phyloP scores from a whole-genome alignment of 2,888 invertebrate species.

The Plagodis pulveraria region DNA sequence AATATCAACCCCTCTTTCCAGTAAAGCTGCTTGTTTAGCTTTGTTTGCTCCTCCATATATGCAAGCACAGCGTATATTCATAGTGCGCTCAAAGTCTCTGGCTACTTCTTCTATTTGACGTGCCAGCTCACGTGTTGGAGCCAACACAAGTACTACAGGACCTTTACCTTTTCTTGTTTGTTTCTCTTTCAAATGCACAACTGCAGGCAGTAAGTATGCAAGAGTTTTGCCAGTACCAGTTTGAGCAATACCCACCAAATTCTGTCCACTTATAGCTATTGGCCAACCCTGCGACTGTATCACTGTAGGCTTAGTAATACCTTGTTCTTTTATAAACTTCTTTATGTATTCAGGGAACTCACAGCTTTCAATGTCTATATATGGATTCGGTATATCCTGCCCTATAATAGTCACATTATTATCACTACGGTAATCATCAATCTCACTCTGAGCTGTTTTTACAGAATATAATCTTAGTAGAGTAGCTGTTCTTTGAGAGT shows the following conservation, averaged over 20 bases:
- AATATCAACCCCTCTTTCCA: slow-evolving; percentile 91
- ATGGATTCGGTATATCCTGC: slow-evolving; percentile 89
- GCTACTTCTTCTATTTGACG: slow-evolving; percentile 93
- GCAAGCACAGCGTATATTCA: slow-evolving; percentile 91
- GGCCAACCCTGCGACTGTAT: slow-evolving; percentile 95
- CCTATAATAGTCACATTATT: slow-evolving; percentile 91
- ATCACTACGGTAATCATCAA: slow-evolving; percentile 86
- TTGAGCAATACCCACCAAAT: slow-evolving; percentile 94
- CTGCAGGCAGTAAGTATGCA: slow-evolving; percentile 91
- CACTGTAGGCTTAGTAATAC: slow-evolving; percentile 89
- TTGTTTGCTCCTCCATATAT: slow-evolving; percentile 95
- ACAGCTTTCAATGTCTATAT: slow-evolving; percentile 89
- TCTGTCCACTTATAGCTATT: slow-evolving; percentile 90
- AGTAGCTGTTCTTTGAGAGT: slow-evolving; percentile 20
- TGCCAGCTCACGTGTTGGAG: slow-evolving; percentile 91
- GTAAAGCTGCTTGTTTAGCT: slow-evolving; percentile 85
- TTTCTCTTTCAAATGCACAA: slow-evolving; percentile 93
- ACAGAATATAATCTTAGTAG: slow-evolving; percentile 57
- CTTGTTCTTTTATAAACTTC: slow-evolving; percentile 85
- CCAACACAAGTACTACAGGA: slow-evolving; percentile 92
- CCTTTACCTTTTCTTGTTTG: slow-evolving; percentile 89
- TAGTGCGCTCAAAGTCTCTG: slow-evolving; percentile 88
- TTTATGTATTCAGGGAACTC: slow-evolving; percentile 90
- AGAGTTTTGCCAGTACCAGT: slow-evolving; percentile 92
- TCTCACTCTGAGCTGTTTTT: slow-evolving; percentile 71